phyloP scores from a whole-genome alignment of 2,113 vertebrate genomes.

The Nothobranchius furzeri region DNA sequence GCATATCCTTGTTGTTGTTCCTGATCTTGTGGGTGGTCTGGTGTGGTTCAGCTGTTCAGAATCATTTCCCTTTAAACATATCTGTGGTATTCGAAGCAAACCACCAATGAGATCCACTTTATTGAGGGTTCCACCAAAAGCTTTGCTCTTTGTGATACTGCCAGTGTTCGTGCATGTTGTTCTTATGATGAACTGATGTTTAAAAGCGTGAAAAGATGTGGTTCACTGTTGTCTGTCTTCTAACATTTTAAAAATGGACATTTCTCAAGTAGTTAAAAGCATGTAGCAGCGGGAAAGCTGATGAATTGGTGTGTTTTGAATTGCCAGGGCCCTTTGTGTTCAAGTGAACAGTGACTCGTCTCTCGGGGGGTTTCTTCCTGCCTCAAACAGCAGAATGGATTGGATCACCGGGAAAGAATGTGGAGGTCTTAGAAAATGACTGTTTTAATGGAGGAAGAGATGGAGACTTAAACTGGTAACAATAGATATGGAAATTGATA shows the following conservation, averaged over 20 bases:
- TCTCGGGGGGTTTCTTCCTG: conserved; percentile 47
- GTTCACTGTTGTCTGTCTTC: conserved; percentile 58
- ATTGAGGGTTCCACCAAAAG: conserved; percentile 60
- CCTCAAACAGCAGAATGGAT: conserved; percentile 54
- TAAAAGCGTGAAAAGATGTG: conserved; percentile 33
- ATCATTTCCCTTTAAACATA: conserved; percentile 72
- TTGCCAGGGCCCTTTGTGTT: conserved; percentile 56
- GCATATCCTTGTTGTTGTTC: conserved; percentile 69
- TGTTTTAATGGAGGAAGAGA: conserved; percentile 18
- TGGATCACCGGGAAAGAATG: conserved; percentile 62
- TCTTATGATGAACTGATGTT: conserved; percentile 30
- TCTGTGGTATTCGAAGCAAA: conserved; percentile 65
- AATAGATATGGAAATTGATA: not conserved
- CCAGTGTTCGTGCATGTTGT: conserved; percentile 8
- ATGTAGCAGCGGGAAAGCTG: conserved; percentile 47
- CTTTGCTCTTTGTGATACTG: conserved; percentile 54
- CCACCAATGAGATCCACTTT: conserved; percentile 63
- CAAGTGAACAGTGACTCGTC: conserved; percentile 57
- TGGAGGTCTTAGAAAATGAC: conserved; percentile 31
- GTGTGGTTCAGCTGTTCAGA: conserved; percentile 68
- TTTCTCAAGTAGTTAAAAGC: conserved; percentile 54
- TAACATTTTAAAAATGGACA: conserved; percentile 26
- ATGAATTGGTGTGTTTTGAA: conserved; percentile 66
- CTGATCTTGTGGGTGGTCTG: conserved; percentile 70
- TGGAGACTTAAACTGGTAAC: not conserved